phyloP scores from a whole-genome alignment of 2,888 invertebrate genomes.

The Lasioglossum pauxillum region DNA sequence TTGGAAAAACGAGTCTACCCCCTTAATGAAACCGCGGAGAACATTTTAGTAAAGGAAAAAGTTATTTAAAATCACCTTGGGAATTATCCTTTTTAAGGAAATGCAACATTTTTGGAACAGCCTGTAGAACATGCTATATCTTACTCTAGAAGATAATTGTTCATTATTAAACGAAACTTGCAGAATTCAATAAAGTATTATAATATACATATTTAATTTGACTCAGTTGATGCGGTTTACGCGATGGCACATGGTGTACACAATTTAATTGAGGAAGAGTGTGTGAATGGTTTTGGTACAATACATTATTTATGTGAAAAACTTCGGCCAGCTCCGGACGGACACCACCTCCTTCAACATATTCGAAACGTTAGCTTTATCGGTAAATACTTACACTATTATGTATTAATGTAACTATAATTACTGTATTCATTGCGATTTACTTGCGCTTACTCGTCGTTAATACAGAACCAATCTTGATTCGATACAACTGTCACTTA shows the following conservation, averaged over 20 bases:
- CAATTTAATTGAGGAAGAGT: slow-evolving; percentile 87
- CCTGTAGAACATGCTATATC: background rate
- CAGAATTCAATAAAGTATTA: background rate
- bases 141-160: background rate
- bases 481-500: slow-evolving; percentile 67
- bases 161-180: background rate
- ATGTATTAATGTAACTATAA: background rate
- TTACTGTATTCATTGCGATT: background rate
- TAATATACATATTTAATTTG: slow-evolving; percentile 38
- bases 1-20: too few species aligned
- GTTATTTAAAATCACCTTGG: too few species aligned
- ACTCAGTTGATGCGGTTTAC: slow-evolving; percentile 90
- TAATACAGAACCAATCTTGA: background rate
- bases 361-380: slow-evolving; percentile 88
- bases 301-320: slow-evolving; percentile 84
- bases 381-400: slow-evolving; percentile 73
- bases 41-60: too few species aligned
- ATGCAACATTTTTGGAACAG: too few species aligned
- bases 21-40: too few species aligned
- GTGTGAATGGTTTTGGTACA: slow-evolving; percentile 82
- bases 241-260: slow-evolving; percentile 91
- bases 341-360: slow-evolving; percentile 87
- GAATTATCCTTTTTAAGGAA: too few species aligned
- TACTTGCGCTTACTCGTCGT: too few species aligned
- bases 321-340: slow-evolving; percentile 85